These are phyloP conservation scores for Spheniscus humboldti DNA, from an alignment of 2,797 vertebrate species.

Conservation along the genomic window DNA sequence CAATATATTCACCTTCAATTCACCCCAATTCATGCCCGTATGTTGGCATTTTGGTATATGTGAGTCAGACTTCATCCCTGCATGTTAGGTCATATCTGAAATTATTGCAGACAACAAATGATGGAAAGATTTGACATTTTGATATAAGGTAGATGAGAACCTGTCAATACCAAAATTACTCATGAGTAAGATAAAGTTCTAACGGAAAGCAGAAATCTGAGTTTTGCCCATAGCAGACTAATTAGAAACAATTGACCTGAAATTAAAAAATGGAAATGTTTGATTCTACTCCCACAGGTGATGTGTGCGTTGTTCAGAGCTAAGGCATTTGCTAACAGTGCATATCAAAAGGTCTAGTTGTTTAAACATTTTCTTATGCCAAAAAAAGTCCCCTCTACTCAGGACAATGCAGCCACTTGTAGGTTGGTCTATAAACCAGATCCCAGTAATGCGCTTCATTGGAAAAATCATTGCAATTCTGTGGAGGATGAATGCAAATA, in stretches of 20 bases:
- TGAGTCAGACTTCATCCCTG: neutral
- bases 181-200: neutral
- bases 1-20: neutral
- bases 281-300: neutral
- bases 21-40: neutral
- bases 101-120: neutral
- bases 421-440: neutral
- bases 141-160: neutral
- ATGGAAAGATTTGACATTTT: neutral
- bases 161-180: neutral
- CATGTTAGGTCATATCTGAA: neutral
- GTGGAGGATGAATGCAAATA: neutral
- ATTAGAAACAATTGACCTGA: neutral
- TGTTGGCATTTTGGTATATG: neutral
- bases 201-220: neutral
- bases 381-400: neutral
- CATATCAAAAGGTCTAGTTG: neutral
- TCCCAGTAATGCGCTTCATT: neutral
- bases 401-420: neutral
- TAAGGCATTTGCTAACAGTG: neutral
- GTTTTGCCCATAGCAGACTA: neutral
- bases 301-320: fast-evolving
- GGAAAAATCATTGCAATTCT: neutral
- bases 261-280: neutral
- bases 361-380: neutral